Percentiles rank a stretch among this genome's conserved stretches.
These are phyloP conservation scores for Tenebrosternarchus preto DNA, from an alignment of 2,113 vertebrate genomes.

Conservation along the genomic window DNA sequence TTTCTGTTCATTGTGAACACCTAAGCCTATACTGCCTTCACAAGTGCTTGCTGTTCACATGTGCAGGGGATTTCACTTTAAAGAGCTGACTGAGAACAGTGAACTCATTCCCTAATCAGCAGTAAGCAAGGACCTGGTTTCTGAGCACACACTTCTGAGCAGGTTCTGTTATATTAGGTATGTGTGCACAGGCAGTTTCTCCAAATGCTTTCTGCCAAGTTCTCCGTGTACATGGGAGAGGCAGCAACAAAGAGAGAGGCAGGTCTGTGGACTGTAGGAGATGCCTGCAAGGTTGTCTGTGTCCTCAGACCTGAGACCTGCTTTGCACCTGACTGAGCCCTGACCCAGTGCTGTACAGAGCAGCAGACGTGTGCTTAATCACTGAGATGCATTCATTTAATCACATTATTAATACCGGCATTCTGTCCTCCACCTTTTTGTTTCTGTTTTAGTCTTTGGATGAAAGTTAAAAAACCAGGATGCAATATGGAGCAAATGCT, in stretches of 20 bases:
- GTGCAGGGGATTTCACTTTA: no score
- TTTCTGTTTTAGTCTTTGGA: no score
- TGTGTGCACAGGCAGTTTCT: not conserved
- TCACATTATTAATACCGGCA: no score
- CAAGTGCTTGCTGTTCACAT: no score
- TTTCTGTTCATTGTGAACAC: not conserved
- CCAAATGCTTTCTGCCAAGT: constrained; percentile 9
- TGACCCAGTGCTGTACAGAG: constrained; percentile 1
- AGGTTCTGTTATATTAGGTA: constrained; percentile 4
- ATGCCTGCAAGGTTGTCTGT: constrained; percentile 49
- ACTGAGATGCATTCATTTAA: no score
- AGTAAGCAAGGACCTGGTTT: not conserved
- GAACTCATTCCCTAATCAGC: not conserved
- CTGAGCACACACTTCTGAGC: not conserved
- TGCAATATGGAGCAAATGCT: no score
- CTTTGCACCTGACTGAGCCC: constrained; percentile 40
- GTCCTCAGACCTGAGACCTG: constrained; percentile 42
- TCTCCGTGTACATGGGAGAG: not conserved
- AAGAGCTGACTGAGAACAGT: not conserved
- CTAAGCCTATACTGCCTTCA: no score
- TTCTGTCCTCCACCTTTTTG: no score
- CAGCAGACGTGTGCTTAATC: not conserved
- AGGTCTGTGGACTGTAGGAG: constrained; percentile 28
- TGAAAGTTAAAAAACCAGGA: no score
- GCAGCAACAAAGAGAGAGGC: not conserved